phyloP scores from a whole-genome alignment of 2,113 vertebrate genomes.

The Lasiurus borealis region DNA sequence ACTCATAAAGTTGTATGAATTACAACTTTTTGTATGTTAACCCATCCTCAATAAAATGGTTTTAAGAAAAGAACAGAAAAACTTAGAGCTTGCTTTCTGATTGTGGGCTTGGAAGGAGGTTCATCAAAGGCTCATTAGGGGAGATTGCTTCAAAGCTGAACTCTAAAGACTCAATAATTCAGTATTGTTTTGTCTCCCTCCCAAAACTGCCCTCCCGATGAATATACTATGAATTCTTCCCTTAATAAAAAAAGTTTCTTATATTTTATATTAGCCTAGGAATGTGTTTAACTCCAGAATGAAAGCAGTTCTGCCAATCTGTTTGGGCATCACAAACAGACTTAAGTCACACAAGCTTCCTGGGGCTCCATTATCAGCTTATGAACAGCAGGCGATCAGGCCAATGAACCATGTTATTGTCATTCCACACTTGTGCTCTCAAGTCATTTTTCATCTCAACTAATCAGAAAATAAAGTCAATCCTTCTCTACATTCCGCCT shows the following conservation, averaged over 20 bases:
- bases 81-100: not conserved
- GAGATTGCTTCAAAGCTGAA: not conserved
- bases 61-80: not conserved
- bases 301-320: not conserved
- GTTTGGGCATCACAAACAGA: conserved; percentile 51
- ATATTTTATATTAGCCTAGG: not conserved
- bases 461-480: conserved; percentile 77
- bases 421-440: conserved; percentile 70
- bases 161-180: not conserved
- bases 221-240: not conserved
- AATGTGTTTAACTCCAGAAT: not conserved
- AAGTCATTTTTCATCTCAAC: conserved; percentile 80
- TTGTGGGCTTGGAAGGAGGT: not conserved
- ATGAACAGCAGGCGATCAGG: conserved; percentile 68
- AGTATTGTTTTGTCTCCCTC: not conserved
- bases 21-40: not conserved
- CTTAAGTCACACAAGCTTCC: conserved; percentile 63
- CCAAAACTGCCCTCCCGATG: not conserved
- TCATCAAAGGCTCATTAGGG: not conserved
- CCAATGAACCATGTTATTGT: conserved; percentile 66
- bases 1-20: not conserved
- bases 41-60: not conserved
- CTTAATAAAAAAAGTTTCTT: not conserved
- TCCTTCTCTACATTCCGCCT: conserved; percentile 60
- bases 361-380: conserved; percentile 15